Conservation (phyloP, 1,140 invertebrate species). For the Medauroidea extradentata region DNA sequence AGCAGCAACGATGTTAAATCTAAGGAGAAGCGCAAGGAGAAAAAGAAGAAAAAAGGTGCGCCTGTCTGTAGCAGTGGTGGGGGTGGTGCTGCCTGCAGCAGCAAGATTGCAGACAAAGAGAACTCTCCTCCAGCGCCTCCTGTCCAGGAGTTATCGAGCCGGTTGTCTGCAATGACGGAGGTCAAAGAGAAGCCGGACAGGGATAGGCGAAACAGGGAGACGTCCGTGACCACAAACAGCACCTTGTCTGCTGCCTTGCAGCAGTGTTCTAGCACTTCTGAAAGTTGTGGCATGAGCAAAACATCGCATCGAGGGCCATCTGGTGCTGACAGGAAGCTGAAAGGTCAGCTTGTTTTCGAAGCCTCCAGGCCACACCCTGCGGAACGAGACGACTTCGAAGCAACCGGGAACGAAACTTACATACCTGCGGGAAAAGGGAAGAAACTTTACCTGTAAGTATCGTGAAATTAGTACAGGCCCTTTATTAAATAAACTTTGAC, state of each 20-base stretch:
- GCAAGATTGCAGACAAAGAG: conserved; percentile 7
- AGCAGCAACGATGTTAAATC: conserved; percentile 69
- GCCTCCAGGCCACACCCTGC: conserved; percentile 55
- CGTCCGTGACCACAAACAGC: not conserved
- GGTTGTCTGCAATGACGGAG: not conserved
- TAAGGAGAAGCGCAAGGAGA: conserved; percentile 63
- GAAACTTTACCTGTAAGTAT: conserved; percentile 38
- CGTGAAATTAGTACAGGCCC: no score
- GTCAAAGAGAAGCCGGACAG: conserved; percentile 4
- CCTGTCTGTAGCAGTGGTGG: not conserved
- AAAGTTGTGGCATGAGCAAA: not conserved
- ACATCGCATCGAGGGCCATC: not conserved
- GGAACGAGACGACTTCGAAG: conserved; percentile 63
- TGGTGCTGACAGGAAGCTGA: conserved; percentile 42
- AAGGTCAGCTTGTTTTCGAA: conserved; percentile 52
- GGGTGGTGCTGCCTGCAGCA: not conserved
- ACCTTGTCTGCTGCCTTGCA: not conserved
- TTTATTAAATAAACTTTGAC: no score
- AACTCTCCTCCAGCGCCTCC: conserved; percentile 1
- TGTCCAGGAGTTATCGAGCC: not conserved
- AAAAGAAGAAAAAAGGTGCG: conserved; percentile 68
- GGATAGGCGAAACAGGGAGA: conserved; percentile 1
- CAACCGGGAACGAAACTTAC: conserved; percentile 58
- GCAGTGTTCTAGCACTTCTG: not conserved
- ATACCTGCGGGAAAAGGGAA: conserved; percentile 50